Evolutionary conservation across 2,888 invertebrate species (phyloP).

Genomic region (Polietes domitor): DNA sequence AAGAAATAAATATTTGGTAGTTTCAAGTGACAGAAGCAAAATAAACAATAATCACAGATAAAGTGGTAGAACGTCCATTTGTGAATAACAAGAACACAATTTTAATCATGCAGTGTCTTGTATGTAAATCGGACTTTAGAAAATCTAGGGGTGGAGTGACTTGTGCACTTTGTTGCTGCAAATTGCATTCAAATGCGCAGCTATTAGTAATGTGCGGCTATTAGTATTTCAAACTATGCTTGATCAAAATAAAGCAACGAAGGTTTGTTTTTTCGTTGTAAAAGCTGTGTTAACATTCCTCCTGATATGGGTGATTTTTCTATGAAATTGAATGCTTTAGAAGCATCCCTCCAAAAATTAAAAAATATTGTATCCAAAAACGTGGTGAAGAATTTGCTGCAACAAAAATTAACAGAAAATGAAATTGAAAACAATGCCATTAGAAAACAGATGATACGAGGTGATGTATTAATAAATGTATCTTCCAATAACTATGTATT

Average conservation of each 20-base stretch:
- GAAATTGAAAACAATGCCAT: conserved; percentile 1
- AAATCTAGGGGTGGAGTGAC: not conserved
- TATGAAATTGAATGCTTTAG: not conserved
- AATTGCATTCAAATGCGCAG: not conserved
- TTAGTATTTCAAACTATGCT: not conserved
- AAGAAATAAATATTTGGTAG: too few relatives aligned
- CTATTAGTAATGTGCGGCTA: not conserved
- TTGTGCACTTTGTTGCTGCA: not conserved
- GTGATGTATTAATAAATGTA: not conserved
- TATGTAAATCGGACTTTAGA: not conserved
- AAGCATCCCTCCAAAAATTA: not conserved
- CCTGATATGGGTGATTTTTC: not conserved
- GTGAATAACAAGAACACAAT: too few relatives aligned
- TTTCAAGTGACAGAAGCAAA: too few relatives aligned
- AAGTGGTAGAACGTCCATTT: too few relatives aligned
- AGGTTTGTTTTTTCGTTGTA: not conserved
- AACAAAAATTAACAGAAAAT: not conserved
- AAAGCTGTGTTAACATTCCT: not conserved
- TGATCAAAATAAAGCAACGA: not conserved
- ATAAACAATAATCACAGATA: too few relatives aligned
- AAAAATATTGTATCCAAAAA: not conserved
- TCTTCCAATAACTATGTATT: not conserved
- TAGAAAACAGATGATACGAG: not conserved
- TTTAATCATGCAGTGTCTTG: not conserved
- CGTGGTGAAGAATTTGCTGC: not conserved